Base-by-base conservation (phyloP, 2,113 vertebrate genomes). In the Zonotrichia leucophrys region DNA sequence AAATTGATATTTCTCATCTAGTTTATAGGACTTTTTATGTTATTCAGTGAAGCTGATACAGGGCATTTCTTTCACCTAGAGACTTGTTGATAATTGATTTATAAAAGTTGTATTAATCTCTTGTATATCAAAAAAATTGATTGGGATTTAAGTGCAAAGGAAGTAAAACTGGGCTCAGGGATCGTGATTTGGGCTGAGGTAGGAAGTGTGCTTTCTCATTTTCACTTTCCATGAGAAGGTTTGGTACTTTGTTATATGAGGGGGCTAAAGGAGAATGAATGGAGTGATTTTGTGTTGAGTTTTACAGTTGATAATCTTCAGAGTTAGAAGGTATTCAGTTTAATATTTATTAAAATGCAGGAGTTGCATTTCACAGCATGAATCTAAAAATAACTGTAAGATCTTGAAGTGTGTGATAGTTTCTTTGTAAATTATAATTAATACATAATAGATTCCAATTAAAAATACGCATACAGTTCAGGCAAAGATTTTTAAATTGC, bases 361-460 rank as follows among this genome's bases (percentile, higher is more conserved):
- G 28, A 28, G 62, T 49, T 59, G 27, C 11, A 28, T 87, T 82
- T 79, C 31, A n/a, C 49, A 90, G 67, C 73, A 76, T 0, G 7
- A 60, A 83, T 73, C 58, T 72, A 79, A 90, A 94, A 72, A 85
- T 88, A 90, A 44, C 63, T 63, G 21, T 60, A 58, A 68, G 41
- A 78, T 60, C 18, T 56, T 78, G 42, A 80, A 90, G 12, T 23
- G 17, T 75, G 27, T 74, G 60, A 75, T 42, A 37, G 19, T 81
- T 92, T 74, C 64, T 89, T 87, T 87, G 41, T 78, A 84, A 93
- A 81, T 78, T 72, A 49, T 84, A 82, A 92, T 89, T 78, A 87
- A 91, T 72, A 68, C 46, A 59, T 63, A 92, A 86, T 46, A 74
- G 56, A 60, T 44, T 89, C 31, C 60, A 35, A 31, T 69, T 58